Evolutionary conservation across 2,797 vertebrate genomes (phyloP).

Genomic region (Acomys russatus): DNA sequence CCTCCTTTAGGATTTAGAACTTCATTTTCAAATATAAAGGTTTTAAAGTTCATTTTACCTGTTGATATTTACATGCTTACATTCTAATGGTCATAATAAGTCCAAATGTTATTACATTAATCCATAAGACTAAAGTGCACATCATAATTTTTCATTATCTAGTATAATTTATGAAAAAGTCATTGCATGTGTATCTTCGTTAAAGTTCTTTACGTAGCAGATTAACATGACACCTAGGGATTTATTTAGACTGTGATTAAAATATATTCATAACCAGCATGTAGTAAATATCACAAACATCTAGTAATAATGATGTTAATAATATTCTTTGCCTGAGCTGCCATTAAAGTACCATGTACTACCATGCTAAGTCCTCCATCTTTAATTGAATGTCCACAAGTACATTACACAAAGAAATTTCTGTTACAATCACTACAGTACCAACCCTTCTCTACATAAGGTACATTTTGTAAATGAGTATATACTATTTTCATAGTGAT

Average conservation of each 20-base stretch:
- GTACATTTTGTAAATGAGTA: not conserved
- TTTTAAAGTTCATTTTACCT: not conserved
- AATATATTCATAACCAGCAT: not conserved
- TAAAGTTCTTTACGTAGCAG: not conserved
- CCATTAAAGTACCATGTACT: not conserved
- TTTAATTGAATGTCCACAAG: not conserved
- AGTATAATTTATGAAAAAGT: not conserved
- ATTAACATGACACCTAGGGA: not conserved
- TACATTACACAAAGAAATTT: not conserved
- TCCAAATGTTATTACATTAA: not conserved
- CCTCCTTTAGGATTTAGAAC: not conserved
- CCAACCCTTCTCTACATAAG: not conserved
- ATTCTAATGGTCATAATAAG: not conserved
- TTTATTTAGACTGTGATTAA: not conserved
- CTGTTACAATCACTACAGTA: not conserved
- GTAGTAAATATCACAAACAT: not conserved
- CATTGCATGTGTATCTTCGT: not conserved
- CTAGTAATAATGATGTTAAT: not conserved
- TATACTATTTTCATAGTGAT: not conserved
- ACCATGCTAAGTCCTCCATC: not conserved
- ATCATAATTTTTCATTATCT: slow-evolving; percentile 1
- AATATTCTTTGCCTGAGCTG: not conserved
- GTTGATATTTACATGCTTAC: not conserved
- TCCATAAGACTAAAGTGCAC: not conserved
- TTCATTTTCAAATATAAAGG: not conserved